These are phyloP conservation scores for Kuschelorhynchus macadamiae DNA, from an alignment of 2,888 invertebrate species.

Conservation along the genomic window DNA sequence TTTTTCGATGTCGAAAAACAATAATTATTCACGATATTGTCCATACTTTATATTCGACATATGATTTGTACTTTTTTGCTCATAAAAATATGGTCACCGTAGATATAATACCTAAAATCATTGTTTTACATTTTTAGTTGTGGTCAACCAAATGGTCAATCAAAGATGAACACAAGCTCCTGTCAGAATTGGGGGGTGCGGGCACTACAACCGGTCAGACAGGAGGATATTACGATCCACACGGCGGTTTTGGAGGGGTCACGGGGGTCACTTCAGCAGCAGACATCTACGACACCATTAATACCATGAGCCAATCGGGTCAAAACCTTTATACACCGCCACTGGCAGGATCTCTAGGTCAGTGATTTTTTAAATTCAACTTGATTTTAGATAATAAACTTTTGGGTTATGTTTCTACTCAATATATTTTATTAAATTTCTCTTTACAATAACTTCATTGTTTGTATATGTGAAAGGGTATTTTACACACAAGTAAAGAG, in stretches of 20 bases:
- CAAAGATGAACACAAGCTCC: conserved; percentile 90
- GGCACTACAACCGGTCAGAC: conserved; percentile 70
- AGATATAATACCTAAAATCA: no score
- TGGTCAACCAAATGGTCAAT: conserved; percentile 93
- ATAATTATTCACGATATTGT: no score
- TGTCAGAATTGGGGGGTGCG: conserved; percentile 83
- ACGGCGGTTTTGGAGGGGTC: conserved; percentile 72
- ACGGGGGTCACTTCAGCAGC: conserved; percentile 69
- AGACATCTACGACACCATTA: conserved; percentile 78
- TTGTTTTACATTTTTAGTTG: no score
- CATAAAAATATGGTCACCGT: no score
- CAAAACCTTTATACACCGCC: conserved; percentile 85
- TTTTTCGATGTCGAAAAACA: no score
- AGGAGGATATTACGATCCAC: conserved; percentile 73
- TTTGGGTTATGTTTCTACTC: no score
- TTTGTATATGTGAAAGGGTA: no score
- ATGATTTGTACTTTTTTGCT: no score
- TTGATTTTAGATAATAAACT: neutral
- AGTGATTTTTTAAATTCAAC: conserved; percentile 57
- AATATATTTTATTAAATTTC: no score
- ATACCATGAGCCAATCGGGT: conserved; percentile 81
- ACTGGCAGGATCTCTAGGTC: conserved; percentile 78
- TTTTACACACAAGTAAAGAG: no score
- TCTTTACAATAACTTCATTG: no score
- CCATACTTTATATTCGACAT: no score